A percentile compares a stretch with the other conserved stretches of the same genome.
Evolutionary conservation across 2,113 vertebrate species (phyloP).

Genomic region (Larimichthys polyactis): DNA sequence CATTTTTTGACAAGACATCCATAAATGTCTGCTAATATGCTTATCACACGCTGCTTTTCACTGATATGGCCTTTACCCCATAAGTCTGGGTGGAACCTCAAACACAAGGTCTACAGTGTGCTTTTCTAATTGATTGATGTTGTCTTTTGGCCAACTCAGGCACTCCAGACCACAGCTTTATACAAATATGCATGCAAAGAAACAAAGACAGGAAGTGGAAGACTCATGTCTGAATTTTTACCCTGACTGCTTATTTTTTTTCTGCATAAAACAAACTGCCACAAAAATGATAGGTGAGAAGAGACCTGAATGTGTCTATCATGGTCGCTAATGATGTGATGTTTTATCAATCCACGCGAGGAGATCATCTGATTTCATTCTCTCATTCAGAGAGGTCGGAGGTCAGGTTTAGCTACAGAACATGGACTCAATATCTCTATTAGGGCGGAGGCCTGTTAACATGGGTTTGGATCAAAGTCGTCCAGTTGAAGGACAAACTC

Average conservation of each 20-base stretch:
- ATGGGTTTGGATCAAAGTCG: conserved; percentile 4
- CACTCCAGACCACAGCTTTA: conserved; percentile 50
- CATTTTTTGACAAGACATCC: background rate
- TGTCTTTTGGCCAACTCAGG: conserved; percentile 60
- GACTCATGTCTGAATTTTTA: conserved; percentile 52
- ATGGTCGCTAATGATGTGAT: background rate
- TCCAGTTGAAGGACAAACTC: conserved; percentile 8
- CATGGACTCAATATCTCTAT: background rate
- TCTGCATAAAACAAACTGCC: conserved; percentile 22
- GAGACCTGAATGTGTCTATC: background rate
- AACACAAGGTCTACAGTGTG: conserved; percentile 58
- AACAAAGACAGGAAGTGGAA: conserved; percentile 81
- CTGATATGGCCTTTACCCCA: conserved; percentile 47
- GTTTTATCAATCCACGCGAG: background rate
- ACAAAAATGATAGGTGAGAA: background rate
- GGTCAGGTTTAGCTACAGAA: conserved; percentile 22
- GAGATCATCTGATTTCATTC: background rate
- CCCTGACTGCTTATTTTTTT: conserved; percentile 13
- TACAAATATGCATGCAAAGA: conserved; percentile 66
- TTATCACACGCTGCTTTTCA: conserved; percentile 33
- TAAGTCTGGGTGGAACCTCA: conserved; percentile 58
- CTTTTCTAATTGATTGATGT: conserved; percentile 71
- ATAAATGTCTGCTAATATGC: background rate
- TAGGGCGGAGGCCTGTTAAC: background rate
- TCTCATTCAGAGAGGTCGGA: conserved; percentile 7